A percentile compares a stretch with the other conserved stretches of the same genome.
Evolutionary conservation across 1,140 invertebrate genomes (phyloP).

Genomic region (Halyomorpha halys): DNA sequence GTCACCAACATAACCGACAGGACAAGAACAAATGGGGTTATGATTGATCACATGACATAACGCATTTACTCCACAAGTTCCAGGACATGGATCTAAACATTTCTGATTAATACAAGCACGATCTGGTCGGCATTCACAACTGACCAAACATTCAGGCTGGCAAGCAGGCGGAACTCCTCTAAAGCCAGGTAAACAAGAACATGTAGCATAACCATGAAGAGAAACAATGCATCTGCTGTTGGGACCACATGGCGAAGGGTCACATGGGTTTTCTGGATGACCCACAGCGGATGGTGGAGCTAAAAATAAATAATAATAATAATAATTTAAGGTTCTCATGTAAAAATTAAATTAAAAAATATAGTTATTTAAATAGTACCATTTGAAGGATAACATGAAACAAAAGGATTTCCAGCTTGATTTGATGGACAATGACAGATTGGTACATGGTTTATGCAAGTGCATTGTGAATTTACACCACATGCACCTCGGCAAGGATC

Average conservation of each 20-base stretch:
- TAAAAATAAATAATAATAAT: not conserved
- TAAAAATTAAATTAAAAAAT: not conserved
- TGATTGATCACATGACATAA: constrained; percentile 67
- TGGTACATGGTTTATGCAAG: constrained; percentile 64
- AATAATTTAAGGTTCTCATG: not conserved
- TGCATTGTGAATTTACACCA: constrained; percentile 60
- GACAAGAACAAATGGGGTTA: constrained; percentile 70
- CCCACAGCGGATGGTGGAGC: constrained; percentile 24
- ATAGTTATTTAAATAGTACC: constrained; percentile 22
- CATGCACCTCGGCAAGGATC: constrained; percentile 68
- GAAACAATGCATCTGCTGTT: constrained; percentile 64
- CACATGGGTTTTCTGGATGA: constrained; percentile 35
- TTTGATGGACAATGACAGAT: constrained; percentile 64
- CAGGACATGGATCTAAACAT: constrained; percentile 65
- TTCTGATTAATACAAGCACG: constrained; percentile 67
- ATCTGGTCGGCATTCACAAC: constrained; percentile 64
- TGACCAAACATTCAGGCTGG: constrained; percentile 68
- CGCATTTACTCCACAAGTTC: constrained; percentile 63
- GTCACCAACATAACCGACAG: constrained; percentile 61
- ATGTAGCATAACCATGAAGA: constrained; percentile 57
- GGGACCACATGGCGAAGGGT: constrained; percentile 66
- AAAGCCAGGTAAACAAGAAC: constrained; percentile 67
- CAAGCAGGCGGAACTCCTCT: constrained; percentile 67
- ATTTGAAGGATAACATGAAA: constrained; percentile 50
- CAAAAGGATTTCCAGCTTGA: constrained; percentile 66